Conservation (phyloP, 2,888 invertebrate genomes). For the Bimastos eiseni region DNA sequence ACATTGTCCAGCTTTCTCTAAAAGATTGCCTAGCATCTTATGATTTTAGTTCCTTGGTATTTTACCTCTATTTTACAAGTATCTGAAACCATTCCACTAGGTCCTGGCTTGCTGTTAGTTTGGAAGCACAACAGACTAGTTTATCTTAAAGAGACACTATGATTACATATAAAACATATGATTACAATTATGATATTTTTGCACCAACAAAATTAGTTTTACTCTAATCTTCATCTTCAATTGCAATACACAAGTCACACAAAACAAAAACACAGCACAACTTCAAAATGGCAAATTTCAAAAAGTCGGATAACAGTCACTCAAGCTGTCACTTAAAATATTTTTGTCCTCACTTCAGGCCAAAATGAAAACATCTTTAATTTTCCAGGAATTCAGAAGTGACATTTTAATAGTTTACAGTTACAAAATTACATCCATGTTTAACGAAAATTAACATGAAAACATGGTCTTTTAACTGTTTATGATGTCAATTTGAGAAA, state of each 20-base stretch:
- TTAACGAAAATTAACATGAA: not conserved
- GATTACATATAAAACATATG: too few relatives aligned
- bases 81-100: too few relatives aligned
- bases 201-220: not conserved
- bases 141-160: too few relatives aligned
- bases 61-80: too few relatives aligned
- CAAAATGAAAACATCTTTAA: not conserved
- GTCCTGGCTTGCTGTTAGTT: too few relatives aligned
- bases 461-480: not conserved
- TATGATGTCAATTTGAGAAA: not conserved
- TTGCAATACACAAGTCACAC: not conserved
- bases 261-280: not conserved
- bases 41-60: too few relatives aligned
- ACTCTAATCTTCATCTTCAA: not conserved
- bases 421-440: not conserved
- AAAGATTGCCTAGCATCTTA: too few relatives aligned
- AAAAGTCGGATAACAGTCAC: not conserved
- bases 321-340: not conserved
- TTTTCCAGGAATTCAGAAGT: not conserved
- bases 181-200: not conserved
- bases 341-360: not conserved
- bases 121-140: too few relatives aligned
- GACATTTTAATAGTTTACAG: not conserved
- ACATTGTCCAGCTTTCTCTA: too few relatives aligned
- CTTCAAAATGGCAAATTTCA: too few relatives aligned